Evolutionary conservation across 1,140 invertebrate species (phyloP), one percentile per base, ranked within the genome.

Genomic region (Paralvinella palmiformis): DNA sequence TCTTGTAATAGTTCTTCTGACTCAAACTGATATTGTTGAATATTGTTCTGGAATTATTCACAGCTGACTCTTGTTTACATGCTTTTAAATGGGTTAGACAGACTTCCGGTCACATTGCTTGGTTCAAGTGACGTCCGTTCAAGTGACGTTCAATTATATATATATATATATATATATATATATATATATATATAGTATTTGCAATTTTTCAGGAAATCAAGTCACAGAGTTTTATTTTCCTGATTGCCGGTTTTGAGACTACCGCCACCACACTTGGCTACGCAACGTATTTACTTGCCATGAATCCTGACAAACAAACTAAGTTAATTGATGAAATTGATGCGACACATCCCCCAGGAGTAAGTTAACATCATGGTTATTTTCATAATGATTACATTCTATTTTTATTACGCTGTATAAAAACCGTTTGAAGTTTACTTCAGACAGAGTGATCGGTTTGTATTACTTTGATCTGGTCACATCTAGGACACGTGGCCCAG

Each of bases 191-290:
- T n/a, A n/a, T n/a, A n/a, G n/a, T n/a, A n/a, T n/a, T n/a, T n/a
- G n/a, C n/a, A n/a, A n/a, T n/a, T n/a, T 41, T 41, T 10, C 37
- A 63, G n/a, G 84, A 88, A 66, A 82, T 90, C 15, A 79, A 86
- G 1, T 83, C 85, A 0, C 86, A 88, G 69, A 84, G 83, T 1
- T 79, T 85, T 1, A 57, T 86, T 6, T 88, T 89, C 66, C 87
- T 87, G 63, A 76, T 82, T 0, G 88, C 83, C 57, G 86, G 85
- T 3, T 87, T 84, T 65, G 86, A 87, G 72, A 86, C 85, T 0
- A 81, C 84, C 0, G 78, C 84, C 1, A 81, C 82, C 0, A 75
- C 83, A 0, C 73, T 86, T 36, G 72, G 79, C 0, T 85, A 84
- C 64, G 73, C 82, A 0, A 70, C 80, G 0, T 83, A 84, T 41